Percentiles rank a stretch among this genome's conserved stretches.
These are phyloP conservation scores for Manis pentadactyla DNA, from an alignment of 2,797 vertebrate species.

Conservation along the genomic window DNA sequence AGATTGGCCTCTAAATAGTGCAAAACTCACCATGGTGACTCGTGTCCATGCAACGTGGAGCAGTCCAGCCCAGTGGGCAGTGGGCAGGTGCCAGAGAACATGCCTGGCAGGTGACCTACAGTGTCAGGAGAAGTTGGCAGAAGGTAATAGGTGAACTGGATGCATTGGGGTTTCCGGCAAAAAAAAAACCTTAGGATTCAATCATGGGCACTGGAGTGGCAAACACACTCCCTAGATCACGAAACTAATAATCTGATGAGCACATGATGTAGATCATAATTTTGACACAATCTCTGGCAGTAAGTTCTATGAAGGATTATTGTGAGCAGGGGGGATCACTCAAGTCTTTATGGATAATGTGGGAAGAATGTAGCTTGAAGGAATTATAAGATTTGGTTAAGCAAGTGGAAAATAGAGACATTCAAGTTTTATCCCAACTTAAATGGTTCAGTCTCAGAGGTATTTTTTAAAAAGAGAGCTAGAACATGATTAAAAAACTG, in stretches of 20 bases:
- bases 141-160: background rate
- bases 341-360: slow-evolving; percentile 25
- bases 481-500: slow-evolving; percentile 44
- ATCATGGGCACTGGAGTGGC: background rate
- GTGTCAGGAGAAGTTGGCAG: background rate
- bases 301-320: slow-evolving; percentile 6
- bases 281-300: background rate
- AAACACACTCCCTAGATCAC: background rate
- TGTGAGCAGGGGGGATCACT: background rate
- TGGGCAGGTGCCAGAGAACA: background rate
- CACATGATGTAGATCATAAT: background rate
- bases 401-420: slow-evolving; percentile 62
- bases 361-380: slow-evolving; percentile 54
- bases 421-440: slow-evolving; percentile 64
- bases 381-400: slow-evolving; percentile 63
- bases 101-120: background rate
- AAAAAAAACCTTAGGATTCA: background rate
- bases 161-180: background rate
- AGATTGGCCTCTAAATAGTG: background rate
- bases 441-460: slow-evolving; percentile 34
- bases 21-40: background rate
- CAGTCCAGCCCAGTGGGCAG: background rate
- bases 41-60: background rate
- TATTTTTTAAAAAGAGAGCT: slow-evolving; percentile 18
- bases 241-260: slow-evolving; percentile 6